These are phyloP conservation scores for Salvator merianae DNA, from an alignment of 2,113 vertebrate genomes.

Conservation along the genomic window DNA sequence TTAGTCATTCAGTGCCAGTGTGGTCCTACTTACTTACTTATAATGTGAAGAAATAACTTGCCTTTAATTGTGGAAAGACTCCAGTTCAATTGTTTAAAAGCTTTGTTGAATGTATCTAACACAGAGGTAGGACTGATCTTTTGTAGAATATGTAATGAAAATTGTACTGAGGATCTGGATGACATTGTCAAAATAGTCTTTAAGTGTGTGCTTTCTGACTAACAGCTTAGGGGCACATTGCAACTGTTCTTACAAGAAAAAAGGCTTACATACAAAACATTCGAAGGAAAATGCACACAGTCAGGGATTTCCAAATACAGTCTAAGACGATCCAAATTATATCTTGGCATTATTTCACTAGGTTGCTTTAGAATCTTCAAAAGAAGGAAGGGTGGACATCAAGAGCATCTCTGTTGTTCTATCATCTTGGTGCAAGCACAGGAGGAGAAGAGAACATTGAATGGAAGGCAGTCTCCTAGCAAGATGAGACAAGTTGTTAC, in stretches of 20 bases:
- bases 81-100: background rate
- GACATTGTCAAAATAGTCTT: background rate
- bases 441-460: too few relatives aligned
- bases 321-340: background rate
- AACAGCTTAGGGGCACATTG: background rate
- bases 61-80: too few relatives aligned
- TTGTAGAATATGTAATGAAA: background rate
- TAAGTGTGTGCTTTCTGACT: background rate
- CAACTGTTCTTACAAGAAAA: background rate
- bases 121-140: slow-evolving; percentile 5
- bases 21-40: background rate
- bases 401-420: background rate
- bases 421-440: background rate
- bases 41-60: too few relatives aligned
- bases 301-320: background rate
- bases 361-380: background rate
- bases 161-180: slow-evolving; percentile 13
- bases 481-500: background rate
- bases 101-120: slow-evolving; percentile 6
- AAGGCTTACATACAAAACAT: slow-evolving; percentile 10
- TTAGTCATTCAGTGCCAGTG: background rate
- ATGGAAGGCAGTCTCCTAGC: too few relatives aligned
- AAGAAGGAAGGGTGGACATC: background rate
- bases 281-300: background rate
- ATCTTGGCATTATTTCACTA: background rate